These are phyloP conservation scores for Papilio protenor DNA, from an alignment of 2,888 invertebrate species.

Conservation along the genomic window DNA sequence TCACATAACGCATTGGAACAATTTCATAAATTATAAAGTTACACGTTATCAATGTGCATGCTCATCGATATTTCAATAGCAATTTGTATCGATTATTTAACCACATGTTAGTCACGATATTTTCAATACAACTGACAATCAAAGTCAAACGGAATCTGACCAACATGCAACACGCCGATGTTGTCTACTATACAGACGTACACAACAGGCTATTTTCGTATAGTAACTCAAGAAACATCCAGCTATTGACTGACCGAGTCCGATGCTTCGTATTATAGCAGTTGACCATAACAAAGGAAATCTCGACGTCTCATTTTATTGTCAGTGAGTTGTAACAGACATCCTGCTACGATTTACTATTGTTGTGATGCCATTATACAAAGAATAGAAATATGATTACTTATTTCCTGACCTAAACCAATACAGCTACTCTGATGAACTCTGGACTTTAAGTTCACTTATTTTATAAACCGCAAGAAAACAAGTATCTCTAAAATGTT, in stretches of 20 bases:
- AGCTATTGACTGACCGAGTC: slow-evolving; percentile 11
- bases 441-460: background rate
- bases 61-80: background rate
- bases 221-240: background rate
- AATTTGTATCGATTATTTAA: background rate
- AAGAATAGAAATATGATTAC: background rate
- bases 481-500: background rate
- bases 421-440: background rate
- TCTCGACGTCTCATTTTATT: slow-evolving; percentile 7
- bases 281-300: slow-evolving; percentile 13
- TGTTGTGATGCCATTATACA: background rate
- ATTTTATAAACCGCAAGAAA: background rate
- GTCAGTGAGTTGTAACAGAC: slow-evolving; percentile 1
- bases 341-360: slow-evolving; percentile 7
- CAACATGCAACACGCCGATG: background rate
- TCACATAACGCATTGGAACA: background rate
- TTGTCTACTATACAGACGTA: background rate
- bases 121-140: background rate
- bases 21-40: background rate
- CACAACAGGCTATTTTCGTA: slow-evolving; percentile 4
- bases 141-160: background rate
- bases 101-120: background rate
- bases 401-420: background rate
- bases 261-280: background rate
- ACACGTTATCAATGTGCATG: background rate